Conservation (phyloP, 2,113 vertebrate species). For the Alaudala cheleensis region DNA sequence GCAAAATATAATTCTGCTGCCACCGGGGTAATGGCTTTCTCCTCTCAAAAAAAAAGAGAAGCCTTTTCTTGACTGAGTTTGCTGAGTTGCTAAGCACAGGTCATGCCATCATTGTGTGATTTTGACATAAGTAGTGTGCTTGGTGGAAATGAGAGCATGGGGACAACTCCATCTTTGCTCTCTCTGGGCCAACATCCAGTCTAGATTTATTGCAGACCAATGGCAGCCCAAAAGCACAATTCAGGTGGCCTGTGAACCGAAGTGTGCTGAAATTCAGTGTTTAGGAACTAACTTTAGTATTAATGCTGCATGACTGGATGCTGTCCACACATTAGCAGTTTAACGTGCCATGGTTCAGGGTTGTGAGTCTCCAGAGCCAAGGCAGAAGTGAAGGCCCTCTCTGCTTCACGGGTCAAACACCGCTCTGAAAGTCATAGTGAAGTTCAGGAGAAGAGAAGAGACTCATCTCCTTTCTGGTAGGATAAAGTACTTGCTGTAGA, state of each 20-base stretch:
- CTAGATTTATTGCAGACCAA: not conserved
- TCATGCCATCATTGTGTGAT: not conserved
- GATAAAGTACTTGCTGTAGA: conserved; percentile 40
- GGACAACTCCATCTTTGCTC: not conserved
- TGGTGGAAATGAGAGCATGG: not conserved
- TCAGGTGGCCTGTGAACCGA: not conserved
- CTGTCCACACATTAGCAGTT: not conserved
- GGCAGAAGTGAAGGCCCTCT: not conserved
- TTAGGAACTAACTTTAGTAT: not conserved
- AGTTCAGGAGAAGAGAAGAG: not conserved
- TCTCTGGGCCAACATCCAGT: not conserved
- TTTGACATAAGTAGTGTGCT: not conserved
- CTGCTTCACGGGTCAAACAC: not conserved
- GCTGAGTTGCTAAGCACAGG: not conserved
- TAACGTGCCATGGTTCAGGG: not conserved
- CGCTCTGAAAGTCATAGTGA: not conserved
- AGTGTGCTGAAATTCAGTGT: conserved; percentile 2
- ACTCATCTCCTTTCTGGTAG: not conserved
- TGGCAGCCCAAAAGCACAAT: not conserved
- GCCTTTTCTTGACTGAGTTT: not conserved
- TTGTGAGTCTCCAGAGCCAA: not conserved
- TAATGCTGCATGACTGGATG: not conserved
- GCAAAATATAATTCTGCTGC: not conserved
- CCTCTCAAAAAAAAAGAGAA: not conserved
- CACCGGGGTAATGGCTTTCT: not conserved